Evolutionary conservation across 2,113 vertebrate genomes (phyloP), one percentile per base, ranked within the genome.

Genomic region (Chloebia gouldiae): DNA sequence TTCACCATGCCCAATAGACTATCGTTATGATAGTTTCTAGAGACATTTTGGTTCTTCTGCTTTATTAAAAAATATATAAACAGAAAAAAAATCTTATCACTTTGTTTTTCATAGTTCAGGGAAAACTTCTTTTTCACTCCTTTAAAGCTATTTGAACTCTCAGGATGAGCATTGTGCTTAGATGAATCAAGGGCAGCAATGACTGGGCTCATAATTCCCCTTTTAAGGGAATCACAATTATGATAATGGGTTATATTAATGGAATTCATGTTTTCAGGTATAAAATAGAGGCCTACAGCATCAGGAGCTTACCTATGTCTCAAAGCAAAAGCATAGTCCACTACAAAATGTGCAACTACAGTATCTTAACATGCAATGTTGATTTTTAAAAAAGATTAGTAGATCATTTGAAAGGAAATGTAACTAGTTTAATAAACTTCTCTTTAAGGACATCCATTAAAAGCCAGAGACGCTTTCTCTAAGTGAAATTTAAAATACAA

Each of bases 21-120:
- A 17, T 51, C 66, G 44, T 20, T 3, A 0, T 15, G 3, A 42
- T 1, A 39, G 11, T 18, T 50, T 72, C 53, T 13, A 21, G 16
- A 56, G 23, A 69, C 64, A 35, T 27, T 45, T 35, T 6, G 28
- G 49, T 51, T 66, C 33, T 10, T 40, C 8, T 19, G 10, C 15
- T 89, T 70, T 44, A 53, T 49, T 16, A 15, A 76, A 49, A 33
- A 30, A 64, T 1, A 61, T 44, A 65, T 5, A 25, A 8, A 68
- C 2, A 21, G 3, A 6, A 3, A 35, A n/a, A 69, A 42, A 23
- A 40, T 9, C 15, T 81, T 42, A 51, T 6, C 35, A 9, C 19
- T 91, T 50, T 35, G 18, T 21, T 33, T 81, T 59, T 42, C 27
- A 9, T 2, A 23, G 33, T 37, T 63, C 21, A 56, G 6, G 10